Evolutionary conservation across 2,113 vertebrate species (phyloP).

Genomic region (Aplodontia rufa): DNA sequence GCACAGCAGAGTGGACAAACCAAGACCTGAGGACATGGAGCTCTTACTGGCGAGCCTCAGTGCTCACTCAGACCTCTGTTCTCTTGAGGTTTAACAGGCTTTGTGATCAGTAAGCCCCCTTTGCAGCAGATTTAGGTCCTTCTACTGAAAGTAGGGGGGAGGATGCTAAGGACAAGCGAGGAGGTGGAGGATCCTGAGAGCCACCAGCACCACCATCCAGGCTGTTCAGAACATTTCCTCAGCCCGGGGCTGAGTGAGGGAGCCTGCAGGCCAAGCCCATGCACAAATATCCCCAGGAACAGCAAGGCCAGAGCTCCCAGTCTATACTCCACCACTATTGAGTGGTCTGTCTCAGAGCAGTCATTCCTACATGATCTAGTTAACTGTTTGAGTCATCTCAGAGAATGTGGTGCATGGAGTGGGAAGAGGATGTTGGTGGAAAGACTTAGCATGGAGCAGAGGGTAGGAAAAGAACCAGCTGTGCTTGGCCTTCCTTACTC

Average conservation of each 20-base stretch:
- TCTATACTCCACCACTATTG: too few relatives aligned
- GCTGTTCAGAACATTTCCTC: not conserved
- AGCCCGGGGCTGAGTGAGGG: not conserved
- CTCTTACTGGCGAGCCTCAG: not conserved
- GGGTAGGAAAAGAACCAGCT: not conserved
- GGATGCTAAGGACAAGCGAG: not conserved
- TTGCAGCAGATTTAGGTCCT: not conserved
- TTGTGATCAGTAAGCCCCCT: not conserved
- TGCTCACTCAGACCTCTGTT: not conserved
- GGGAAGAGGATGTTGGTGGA: not conserved
- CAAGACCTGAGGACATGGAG: too few relatives aligned
- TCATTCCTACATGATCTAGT: not conserved
- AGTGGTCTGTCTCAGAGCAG: not conserved
- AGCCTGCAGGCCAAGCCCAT: not conserved
- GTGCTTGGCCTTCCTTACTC: not conserved
- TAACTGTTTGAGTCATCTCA: not conserved
- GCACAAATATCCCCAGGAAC: not conserved
- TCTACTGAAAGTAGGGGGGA: not conserved
- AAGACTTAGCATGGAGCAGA: too few relatives aligned
- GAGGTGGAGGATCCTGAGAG: not conserved
- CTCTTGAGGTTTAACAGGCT: not conserved
- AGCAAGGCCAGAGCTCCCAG: not conserved
- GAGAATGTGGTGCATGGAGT: not conserved
- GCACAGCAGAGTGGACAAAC: not conserved
- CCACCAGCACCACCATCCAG: fast-evolving